These are phyloP conservation scores for Zygothrica quintamaculata DNA, from an alignment of 2,888 invertebrate genomes.

Conservation along the genomic window DNA sequence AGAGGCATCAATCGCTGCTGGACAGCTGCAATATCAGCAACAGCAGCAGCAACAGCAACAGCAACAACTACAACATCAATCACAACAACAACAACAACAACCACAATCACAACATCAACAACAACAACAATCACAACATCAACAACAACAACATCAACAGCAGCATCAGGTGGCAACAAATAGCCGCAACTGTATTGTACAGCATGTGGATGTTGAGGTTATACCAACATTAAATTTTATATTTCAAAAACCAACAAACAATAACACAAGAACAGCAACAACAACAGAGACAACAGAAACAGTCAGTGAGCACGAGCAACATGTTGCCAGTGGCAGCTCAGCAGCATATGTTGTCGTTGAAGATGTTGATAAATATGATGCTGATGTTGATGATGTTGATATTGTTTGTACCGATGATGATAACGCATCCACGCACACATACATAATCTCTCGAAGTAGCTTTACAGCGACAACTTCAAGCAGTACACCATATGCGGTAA, in stretches of 20 bases:
- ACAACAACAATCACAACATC: slow-evolving; percentile 20
- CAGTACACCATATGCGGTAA: slow-evolving; percentile 67
- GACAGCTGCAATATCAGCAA: slow-evolving; percentile 16
- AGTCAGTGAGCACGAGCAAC: slow-evolving; percentile 31
- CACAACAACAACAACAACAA: not conserved
- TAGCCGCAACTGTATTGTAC: slow-evolving; percentile 13
- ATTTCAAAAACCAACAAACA: slow-evolving; percentile 32
- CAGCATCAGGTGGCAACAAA: slow-evolving; percentile 3
- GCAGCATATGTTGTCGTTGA: slow-evolving; percentile 55
- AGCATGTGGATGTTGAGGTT: slow-evolving; percentile 70
- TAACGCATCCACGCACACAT: slow-evolving; percentile 72
- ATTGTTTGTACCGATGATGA: slow-evolving; percentile 40
- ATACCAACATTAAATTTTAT: slow-evolving; percentile 82
- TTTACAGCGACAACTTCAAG: slow-evolving; percentile 56
- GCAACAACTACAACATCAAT: slow-evolving; percentile 20
- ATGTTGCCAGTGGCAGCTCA: too few species aligned
- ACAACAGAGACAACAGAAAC: slow-evolving; percentile 12
- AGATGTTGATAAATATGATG: slow-evolving; percentile 7
- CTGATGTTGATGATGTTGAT: slow-evolving; percentile 32
- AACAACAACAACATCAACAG: slow-evolving; percentile 22
- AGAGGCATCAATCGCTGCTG: slow-evolving; percentile 24
- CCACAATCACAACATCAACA: slow-evolving; percentile 20
- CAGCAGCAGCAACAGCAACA: slow-evolving; percentile 26
- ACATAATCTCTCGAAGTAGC: slow-evolving; percentile 71
- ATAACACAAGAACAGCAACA: slow-evolving; percentile 32